Evolutionary conservation across 92 coral and sea anemone genomes (phyloP), one percentile per base, ranked within the genome.

Genomic region (Siderastrea radians): DNA sequence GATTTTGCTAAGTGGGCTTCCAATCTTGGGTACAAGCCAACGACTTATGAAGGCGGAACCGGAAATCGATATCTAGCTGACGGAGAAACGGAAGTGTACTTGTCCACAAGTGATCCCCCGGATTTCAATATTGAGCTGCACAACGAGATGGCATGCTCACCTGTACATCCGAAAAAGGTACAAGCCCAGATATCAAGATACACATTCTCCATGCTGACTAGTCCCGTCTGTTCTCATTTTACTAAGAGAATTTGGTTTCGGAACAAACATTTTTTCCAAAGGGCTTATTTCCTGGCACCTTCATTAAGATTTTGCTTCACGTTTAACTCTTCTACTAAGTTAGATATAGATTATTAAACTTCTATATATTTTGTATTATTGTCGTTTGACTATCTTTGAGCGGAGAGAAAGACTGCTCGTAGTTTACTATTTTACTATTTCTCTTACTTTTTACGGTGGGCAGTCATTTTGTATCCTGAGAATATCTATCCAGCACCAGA

Each of bases 101-200:
- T 75, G 57, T 95, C 96, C 6, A 91, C 98, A 5, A 85, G 93
- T 11, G 98, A 95, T 49, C 96, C 96, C 43, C 78, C 85, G 82
- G 89, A 69, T 52, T 95, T 72, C 61, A 91, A 49, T 61, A 95
- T 86, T 48, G 98, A 95, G 85, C 86, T 94, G 26, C 98, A 95
- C 63, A 94, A 93, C 69, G 98, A 95, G 79, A 95, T 95, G 98
- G 96, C 95, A 7, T 95, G 94, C 63, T 94, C 96, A 12, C 89
- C 96, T 5, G 88, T 91, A 16, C 79, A 95, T 65, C 96, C 98
- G 47, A 92, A 77, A 60, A 95, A 94, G 96, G 94, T 90, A 70
- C 17, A 13, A 44, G 13, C 45, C 51, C 49, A 2, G 10, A 17
- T 19, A 69, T 44, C 3, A 69, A 68, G 48, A 3, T n/a, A 69